Percentiles rank a stretch among this genome's conserved stretches.
These are phyloP conservation scores for Lepisosteus oculatus DNA, from an alignment of 2,113 vertebrate genomes.

Conservation along the genomic window DNA sequence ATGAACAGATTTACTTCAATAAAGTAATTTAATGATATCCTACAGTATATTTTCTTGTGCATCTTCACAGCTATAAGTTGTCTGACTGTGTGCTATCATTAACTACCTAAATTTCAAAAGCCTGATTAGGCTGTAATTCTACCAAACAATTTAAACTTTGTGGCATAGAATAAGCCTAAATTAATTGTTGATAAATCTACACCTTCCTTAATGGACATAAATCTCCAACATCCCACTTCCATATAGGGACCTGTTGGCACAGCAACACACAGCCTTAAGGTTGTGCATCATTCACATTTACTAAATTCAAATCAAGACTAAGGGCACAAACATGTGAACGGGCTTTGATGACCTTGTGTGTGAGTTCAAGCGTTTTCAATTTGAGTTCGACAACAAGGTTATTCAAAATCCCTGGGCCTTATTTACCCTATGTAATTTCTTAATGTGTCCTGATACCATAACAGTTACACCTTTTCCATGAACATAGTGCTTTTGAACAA, in stretches of 20 bases:
- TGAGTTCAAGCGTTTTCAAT: too few relatives aligned
- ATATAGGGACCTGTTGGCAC: slow-evolving; percentile 5
- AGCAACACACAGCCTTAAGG: background rate
- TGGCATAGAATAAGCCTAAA: background rate
- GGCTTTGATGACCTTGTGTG: background rate
- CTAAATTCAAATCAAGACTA: background rate
- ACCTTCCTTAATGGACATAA: background rate
- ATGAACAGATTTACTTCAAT: background rate
- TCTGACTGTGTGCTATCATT: background rate
- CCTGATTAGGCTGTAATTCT: slow-evolving; percentile 7
- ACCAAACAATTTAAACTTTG: background rate
- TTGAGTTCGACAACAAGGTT: too few relatives aligned
- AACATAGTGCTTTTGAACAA: too few relatives aligned
- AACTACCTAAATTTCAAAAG: background rate
- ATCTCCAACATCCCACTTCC: background rate
- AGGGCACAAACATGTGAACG: slow-evolving; percentile 1
- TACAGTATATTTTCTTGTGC: background rate
- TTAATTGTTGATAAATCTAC: background rate
- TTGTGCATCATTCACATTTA: background rate
- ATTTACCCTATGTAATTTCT: too few relatives aligned
- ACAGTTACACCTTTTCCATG: too few relatives aligned
- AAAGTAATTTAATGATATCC: background rate
- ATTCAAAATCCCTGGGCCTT: too few relatives aligned
- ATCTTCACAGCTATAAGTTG: background rate
- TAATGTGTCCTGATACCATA: too few relatives aligned